Percentiles rank a stretch among this genome's conserved stretches.
Conservation (phyloP, 2,113 vertebrate species). For the Elanoides forficatus region DNA sequence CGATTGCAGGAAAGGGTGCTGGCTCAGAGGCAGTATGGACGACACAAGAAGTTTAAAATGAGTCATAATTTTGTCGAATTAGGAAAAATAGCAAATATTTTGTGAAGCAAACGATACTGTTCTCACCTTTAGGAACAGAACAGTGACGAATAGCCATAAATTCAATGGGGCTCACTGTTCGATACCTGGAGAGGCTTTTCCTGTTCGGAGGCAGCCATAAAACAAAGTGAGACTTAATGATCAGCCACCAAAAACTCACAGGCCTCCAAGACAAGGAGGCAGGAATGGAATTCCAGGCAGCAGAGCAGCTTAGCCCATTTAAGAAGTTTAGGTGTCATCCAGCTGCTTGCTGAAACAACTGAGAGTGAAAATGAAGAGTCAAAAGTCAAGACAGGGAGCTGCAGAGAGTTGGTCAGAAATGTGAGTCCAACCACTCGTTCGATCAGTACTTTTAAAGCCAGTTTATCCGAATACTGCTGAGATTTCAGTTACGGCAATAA, state of each 20-base stretch:
- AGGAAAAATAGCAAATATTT: not conserved
- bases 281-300: not conserved
- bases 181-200: not conserved
- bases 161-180: not conserved
- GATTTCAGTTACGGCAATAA: not conserved
- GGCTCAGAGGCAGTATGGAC: not conserved
- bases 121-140: not conserved
- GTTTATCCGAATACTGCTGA: not conserved
- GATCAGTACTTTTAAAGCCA: not conserved
- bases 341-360: not conserved
- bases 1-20: not conserved
- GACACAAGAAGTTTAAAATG: not conserved
- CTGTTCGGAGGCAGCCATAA: not conserved
- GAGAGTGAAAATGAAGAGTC: not conserved
- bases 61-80: not conserved
- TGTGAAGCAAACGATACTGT: not conserved
- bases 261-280: not conserved
- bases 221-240: not conserved
- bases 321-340: not conserved
- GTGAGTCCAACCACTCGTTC: accelerated
- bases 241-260: not conserved
- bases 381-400: not conserved
- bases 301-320: not conserved
- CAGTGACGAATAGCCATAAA: not conserved
- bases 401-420: not conserved